Conservation (phyloP, 2,113 vertebrate species). For the Pithys albifrons region DNA sequence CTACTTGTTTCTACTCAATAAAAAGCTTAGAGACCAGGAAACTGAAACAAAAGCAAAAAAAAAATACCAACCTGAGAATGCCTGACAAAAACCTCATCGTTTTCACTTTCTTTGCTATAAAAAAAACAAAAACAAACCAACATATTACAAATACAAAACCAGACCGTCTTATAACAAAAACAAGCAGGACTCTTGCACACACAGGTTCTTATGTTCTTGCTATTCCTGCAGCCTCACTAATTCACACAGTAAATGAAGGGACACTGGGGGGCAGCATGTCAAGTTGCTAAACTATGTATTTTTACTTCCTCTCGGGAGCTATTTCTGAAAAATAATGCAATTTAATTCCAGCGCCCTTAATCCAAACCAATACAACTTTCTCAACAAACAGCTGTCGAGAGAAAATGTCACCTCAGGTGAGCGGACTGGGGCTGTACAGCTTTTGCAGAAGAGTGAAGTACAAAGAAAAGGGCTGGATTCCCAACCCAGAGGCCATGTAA, state of each 20-base stretch:
- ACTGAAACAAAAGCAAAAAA: background rate
- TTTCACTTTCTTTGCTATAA: constrained; percentile 76
- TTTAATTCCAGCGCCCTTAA: background rate
- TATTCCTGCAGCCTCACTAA: background rate
- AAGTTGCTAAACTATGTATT: background rate
- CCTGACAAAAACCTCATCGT: constrained; percentile 35
- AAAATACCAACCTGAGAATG: constrained; percentile 73
- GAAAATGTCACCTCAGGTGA: background rate
- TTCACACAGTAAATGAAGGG: background rate
- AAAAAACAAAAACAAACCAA: constrained; percentile 34
- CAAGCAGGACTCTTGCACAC: background rate
- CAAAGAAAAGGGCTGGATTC: background rate
- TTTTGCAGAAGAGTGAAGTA: background rate
- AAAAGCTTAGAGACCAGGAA: background rate
- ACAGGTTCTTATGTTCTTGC: background rate
- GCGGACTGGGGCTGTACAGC: background rate
- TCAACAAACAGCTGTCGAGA: background rate
- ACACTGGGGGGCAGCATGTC: background rate
- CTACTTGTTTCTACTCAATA: background rate
- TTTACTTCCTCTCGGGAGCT: background rate
- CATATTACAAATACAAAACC: constrained; percentile 25
- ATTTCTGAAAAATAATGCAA: background rate
- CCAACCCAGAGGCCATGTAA: background rate
- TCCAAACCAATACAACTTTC: background rate
- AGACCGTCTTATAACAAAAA: constrained; percentile 16